Base-by-base conservation (phyloP, 2,797 vertebrate genomes). In the Lates japonicus region DNA sequence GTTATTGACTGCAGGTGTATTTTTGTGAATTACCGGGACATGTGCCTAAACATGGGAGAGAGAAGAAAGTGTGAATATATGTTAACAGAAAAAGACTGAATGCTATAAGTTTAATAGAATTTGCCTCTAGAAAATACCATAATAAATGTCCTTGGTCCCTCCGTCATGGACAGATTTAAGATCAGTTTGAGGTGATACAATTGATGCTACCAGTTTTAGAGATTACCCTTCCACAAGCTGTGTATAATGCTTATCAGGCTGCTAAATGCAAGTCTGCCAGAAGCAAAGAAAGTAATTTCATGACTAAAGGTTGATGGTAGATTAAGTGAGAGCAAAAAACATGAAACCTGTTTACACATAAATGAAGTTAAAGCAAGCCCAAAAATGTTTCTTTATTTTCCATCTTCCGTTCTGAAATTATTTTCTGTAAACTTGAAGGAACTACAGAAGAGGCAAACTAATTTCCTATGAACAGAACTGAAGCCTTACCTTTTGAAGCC, bases 21-120 rank as follows among this genome's bases (percentile, higher is more conserved):
- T 99, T 95, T 99, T 99, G 89, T 99, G 97, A 76, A 99, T 95
- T 64, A 95, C 94, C 46, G 97, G 96, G 8, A 83, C 84, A 35
- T 97, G 92, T 0, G 95, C 94, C 98, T 99, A 20, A 81, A 76
- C 0, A 41, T 1, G 46, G 11, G 4, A 49, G 69, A 80, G 1
- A 85, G 17, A 64, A 31, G 7, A 55, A 37, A 48, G 35, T 60
- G 9, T 31, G 11, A 39, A 46, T 41, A 41, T 3, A 10, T 11
- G 39, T 42, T 16, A 51, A 22, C 22, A 12, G 1, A 5, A 22
- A 22, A 41, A 46, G 2, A 20, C 44, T 20, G 5, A 67, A n/a
- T 5, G 11, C 25, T 2, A 39, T 16, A 48, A 11, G n/a, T 35
- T 9, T 6, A 29, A 59, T 0, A n/a, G 0, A 12, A n/a, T 67